phyloP scores from a whole-genome alignment of 23 tunicate species.

The Corella eumyota region DNA sequence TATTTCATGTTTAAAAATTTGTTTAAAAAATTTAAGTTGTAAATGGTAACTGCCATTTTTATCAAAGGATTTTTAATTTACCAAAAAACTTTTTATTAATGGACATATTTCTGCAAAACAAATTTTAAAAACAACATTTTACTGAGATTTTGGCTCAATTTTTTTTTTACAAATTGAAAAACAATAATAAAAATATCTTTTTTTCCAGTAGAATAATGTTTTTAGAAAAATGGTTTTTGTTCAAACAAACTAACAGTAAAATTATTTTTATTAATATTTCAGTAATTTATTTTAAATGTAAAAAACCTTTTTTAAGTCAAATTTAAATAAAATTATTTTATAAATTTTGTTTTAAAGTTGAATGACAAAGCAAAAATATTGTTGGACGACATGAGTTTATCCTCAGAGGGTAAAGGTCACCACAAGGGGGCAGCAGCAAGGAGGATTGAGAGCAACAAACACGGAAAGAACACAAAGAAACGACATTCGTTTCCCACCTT shows the following conservation, averaged over 20 bases:
- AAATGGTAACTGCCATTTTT: too few relatives aligned
- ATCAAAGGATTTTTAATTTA: too few relatives aligned
- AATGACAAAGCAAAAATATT: conserved; percentile 25
- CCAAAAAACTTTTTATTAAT: too few relatives aligned
- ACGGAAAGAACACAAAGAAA: conserved; percentile 34
- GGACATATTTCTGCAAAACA: too few relatives aligned
- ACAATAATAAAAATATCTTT: too few relatives aligned
- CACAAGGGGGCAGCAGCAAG: conserved; percentile 34
- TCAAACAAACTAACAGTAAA: too few relatives aligned
- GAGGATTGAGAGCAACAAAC: conserved; percentile 24
- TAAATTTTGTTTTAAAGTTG: conserved; percentile 2
- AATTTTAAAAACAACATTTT: not conserved
- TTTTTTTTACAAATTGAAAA: too few relatives aligned
- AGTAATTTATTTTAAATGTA: not conserved
- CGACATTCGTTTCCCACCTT: conserved; percentile 62
- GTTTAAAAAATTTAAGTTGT: not conserved
- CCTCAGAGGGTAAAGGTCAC: not conserved
- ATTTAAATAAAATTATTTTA: not conserved
- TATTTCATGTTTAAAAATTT: not conserved
- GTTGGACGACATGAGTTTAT: conserved; percentile 10
- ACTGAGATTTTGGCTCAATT: not conserved
- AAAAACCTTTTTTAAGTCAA: not conserved
- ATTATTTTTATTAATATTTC: too few relatives aligned
- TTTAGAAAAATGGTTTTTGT: too few relatives aligned
- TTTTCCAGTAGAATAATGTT: too few relatives aligned